Conservation (phyloP, 2,113 vertebrate genomes). For the Myrmecobius fasciatus region DNA sequence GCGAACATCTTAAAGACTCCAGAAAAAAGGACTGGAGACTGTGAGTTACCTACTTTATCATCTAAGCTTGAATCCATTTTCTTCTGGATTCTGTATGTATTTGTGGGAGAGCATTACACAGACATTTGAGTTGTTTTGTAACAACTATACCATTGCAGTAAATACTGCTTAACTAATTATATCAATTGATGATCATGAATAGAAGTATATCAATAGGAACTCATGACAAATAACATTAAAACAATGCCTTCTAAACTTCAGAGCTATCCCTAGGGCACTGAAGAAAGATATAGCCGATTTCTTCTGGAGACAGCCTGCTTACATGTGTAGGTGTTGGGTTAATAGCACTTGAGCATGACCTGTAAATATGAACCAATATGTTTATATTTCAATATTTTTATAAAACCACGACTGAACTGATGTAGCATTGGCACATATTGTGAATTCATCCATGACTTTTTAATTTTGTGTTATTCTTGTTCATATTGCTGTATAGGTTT, state of each 20-base stretch:
- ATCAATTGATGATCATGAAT: neutral
- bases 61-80: neutral
- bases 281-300: neutral
- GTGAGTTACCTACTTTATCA: neutral
- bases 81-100: neutral
- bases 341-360: neutral
- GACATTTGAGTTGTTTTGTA: neutral
- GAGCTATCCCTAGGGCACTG: neutral
- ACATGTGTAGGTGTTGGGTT: neutral
- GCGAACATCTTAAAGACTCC: neutral
- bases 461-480: neutral
- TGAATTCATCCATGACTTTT: neutral
- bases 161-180: neutral
- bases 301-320: neutral
- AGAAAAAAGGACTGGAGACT: neutral
- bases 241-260: neutral
- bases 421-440: neutral
- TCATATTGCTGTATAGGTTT: neutral
- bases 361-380: neutral
- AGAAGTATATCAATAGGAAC: neutral
- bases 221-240: neutral
- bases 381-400: neutral
- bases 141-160: neutral
- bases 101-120: neutral
- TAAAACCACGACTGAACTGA: neutral